Base-by-base conservation (phyloP, 2,797 vertebrate genomes). In the Tragelaphus oryx region DNA sequence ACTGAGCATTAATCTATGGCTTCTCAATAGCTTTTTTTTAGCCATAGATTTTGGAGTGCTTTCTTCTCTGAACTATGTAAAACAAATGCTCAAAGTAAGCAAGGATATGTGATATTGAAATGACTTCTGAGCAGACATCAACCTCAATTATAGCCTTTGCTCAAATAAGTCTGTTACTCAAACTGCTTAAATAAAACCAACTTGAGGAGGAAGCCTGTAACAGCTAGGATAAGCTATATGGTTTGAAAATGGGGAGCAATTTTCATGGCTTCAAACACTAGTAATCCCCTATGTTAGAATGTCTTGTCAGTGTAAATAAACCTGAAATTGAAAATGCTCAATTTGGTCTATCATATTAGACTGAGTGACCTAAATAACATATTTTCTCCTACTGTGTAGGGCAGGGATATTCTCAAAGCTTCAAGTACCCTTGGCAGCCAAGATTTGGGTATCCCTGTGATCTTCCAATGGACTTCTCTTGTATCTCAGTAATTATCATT, bases 131-230 rank as follows among this genome's bases (percentile, higher is more conserved):
- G 37, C 17, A 79, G 18, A 41, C 22, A 82, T 89, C 33, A 92
- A 88, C 54, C 13, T 90, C 79, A 95, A 87, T 71, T 74, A 93
- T 0, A 10, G 41, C 26, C 11, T 86, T 93, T 87, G 33, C 80
- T 81, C 37, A 87, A n/a, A 46, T 50, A 75, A 65, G 12, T 93
- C 12, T 89, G 26, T 76, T 94, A 91, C 86, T 91, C 33, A 95
- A 91, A 82, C 26, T 82, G 5, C 30, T 79, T 91, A 96, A 94
- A 91, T 46, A 54, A 91, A 96, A 81, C 11, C 26, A 94, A 84
- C 41, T 81, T 74, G 26, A 74, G 4, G 20, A 85, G 12, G 44
- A 62, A 7, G 4, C 4, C 46, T 94, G 5, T 68, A 60, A 88
- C 30, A 76, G 22, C 16, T 18, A 48, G 44, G 24, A 81, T 76